These are phyloP conservation scores for Tiliqua scincoides DNA, from an alignment of 2,113 vertebrate genomes.

Conservation along the genomic window DNA sequence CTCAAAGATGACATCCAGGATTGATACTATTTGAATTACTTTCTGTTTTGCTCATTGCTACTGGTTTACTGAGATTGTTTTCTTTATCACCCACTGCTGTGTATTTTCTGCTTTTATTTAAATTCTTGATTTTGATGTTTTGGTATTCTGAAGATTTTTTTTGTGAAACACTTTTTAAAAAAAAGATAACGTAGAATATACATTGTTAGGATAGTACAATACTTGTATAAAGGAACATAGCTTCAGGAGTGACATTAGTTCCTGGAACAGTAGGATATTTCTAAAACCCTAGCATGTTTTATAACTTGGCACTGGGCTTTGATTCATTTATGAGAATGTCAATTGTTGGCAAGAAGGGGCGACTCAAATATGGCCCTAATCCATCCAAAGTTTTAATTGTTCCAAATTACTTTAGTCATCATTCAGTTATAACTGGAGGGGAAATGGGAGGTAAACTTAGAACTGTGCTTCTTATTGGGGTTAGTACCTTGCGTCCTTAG, in stretches of 20 bases:
- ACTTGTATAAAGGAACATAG: not conserved
- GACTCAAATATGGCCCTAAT: not conserved
- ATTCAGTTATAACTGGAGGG: not conserved
- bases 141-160: no score
- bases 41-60: no score
- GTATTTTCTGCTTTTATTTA: no score
- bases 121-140: no score
- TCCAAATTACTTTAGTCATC: not conserved
- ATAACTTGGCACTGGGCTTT: not conserved
- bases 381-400: not conserved
- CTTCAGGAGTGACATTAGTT: not conserved
- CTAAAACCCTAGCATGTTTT: not conserved
- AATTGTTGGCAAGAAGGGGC: not conserved
- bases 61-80: no score
- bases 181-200: no score
- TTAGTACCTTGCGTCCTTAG: not conserved
- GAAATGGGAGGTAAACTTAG: not conserved
- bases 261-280: not conserved
- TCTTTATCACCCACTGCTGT: no score
- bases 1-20: no score
- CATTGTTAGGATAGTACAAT: no score
- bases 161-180: no score
- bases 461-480: not conserved
- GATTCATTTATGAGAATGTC: not conserved
- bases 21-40: no score